A percentile compares a stretch with the other conserved stretches of the same genome.
These are phyloP conservation scores for Ranitomeya imitator DNA, from an alignment of 2,113 vertebrate species.

Conservation along the genomic window DNA sequence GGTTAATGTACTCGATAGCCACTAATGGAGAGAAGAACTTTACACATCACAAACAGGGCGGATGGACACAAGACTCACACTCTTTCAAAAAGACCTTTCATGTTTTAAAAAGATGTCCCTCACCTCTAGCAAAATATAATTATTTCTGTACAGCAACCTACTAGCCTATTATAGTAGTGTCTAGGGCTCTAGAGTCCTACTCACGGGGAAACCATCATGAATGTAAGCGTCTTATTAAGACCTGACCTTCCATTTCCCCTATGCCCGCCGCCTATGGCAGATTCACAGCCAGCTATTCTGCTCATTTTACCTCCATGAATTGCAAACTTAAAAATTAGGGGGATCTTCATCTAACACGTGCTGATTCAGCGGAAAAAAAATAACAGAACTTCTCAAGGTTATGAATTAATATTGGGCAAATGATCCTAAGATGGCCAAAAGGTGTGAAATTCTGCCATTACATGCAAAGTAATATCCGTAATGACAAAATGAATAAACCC, in stretches of 20 bases:
- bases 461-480: conserved; percentile 17
- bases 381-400: conserved; percentile 6
- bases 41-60: neutral
- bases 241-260: neutral
- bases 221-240: conserved; percentile 11
- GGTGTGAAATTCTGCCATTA: conserved; percentile 23
- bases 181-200: neutral
- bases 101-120: neutral
- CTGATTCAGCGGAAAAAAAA: neutral
- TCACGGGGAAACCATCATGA: conserved; percentile 10
- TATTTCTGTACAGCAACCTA: neutral
- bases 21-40: neutral
- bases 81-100: conserved; percentile 3
- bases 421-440: neutral
- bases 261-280: neutral
- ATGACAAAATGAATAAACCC: conserved; percentile 27
- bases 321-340: no score
- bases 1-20: neutral
- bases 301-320: neutral
- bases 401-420: neutral
- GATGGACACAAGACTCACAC: neutral
- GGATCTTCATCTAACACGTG: neutral
- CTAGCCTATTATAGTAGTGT: neutral
- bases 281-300: neutral
- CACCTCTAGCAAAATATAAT: neutral